Conservation (phyloP, 2,113 vertebrate species). For the Fulmarus glacialis region DNA sequence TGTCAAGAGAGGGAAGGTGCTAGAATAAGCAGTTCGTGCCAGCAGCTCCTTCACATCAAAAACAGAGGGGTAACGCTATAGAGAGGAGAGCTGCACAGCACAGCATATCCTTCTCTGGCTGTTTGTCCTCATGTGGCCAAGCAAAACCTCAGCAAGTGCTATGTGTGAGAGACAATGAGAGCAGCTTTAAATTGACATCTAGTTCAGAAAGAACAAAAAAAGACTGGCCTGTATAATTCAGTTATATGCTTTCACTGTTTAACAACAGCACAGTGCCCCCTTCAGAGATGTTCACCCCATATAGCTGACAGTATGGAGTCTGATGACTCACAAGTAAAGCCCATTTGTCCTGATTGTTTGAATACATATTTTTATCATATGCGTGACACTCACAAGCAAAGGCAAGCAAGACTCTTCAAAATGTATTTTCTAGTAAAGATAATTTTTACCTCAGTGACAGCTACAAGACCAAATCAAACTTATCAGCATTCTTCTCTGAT, state of each 20-base stretch:
- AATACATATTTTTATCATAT: not conserved
- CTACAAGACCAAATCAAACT: not conserved
- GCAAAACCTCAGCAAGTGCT: not conserved
- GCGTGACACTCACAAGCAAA: not conserved
- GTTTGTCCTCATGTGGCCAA: not conserved
- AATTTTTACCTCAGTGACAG: not conserved
- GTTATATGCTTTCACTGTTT: fast-evolving
- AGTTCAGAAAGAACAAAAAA: not conserved
- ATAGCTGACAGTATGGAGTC: not conserved
- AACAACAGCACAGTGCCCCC: not conserved
- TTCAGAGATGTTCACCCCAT: not conserved
- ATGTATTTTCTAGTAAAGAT: not conserved
- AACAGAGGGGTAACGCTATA: fast-evolving
- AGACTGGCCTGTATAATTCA: not conserved
- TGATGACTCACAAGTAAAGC: not conserved
- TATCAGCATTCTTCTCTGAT: conserved; percentile 1
- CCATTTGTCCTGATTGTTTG: not conserved
- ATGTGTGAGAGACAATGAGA: not conserved
- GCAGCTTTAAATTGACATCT: not conserved
- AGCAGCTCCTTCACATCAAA: not conserved
- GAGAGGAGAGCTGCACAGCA: not conserved
- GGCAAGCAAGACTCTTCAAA: conserved; percentile 1
- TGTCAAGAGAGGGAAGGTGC: not conserved
- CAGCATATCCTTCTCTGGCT: not conserved
- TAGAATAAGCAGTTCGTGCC: not conserved